Evolutionary conservation across 2,888 invertebrate species (phyloP), one percentile per base, ranked within the genome.

Genomic region (Platycnemis pennipes): DNA sequence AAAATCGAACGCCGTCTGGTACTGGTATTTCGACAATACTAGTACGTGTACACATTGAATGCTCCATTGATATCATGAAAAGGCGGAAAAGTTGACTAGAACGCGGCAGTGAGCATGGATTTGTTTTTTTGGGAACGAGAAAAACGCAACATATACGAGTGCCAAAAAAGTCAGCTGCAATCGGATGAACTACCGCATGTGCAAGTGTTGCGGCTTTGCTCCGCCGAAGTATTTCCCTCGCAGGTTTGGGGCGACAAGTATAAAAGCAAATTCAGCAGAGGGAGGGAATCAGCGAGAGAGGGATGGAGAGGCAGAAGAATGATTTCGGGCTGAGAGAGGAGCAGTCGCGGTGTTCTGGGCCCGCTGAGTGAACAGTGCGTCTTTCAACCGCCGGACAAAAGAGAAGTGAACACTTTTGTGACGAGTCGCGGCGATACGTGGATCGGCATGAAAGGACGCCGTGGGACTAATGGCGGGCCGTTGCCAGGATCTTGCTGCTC

Each of bases 321-420:
- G 11, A 37, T 77, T 77, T 37, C 37, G 13, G 31, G 31, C 37
- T 2, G 31, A 37, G 8, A 77, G 37, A 77, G 37, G 77, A 77
- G 77, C 77, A 77, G 77, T 77, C 13, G 77, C 37, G 77, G 37
- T 77, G 37, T 77, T 37, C 77, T 77, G 31, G 77, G 37, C 77
- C 77, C 77, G 37, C 77, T 77, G 77, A 77, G 77, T 77, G 77
- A 77, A 77, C 77, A 1, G 77, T 13, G 77, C 77, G 77, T 77
- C 77, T 37, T 77, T 77, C 77, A 63, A 37, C 77, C 5, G 77
- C 37, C 37, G 77, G 77, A 77, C 77, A 77, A 77, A 77, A 16
- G 49, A 16, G 63, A 31, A n/a, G 13, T 11, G 37, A 77, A 77
- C 77, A 77, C 77, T 77, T 37, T 77, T 77, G 77, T 77, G 77